Evolutionary conservation across 2,888 invertebrate genomes (phyloP), one percentile per base, ranked within the genome.

Genomic region (Sarcophaga variegata): DNA sequence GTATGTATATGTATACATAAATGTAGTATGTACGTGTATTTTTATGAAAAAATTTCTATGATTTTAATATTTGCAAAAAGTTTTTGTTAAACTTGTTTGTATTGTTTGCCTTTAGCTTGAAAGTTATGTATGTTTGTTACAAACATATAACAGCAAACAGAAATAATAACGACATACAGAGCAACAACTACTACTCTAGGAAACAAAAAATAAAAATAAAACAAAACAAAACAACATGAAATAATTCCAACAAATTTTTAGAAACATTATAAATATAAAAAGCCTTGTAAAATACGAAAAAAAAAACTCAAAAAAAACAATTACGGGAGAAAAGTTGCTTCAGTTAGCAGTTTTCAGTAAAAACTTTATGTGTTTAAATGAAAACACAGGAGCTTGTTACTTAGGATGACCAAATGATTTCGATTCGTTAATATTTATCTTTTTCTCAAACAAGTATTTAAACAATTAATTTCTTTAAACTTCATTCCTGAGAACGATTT

Each of bases 71-170:
- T 81, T 81, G 45, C 45, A 59, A 82, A 54, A 54, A 82, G 82
- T 63, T 82, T 79, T 75, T 82, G 74, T 75, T 70, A 59, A 71
- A 71, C 63, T 71, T 85, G 67, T 77, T 78, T 81, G 67, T 74
- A 27, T 70, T 85, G 74, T 85, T 85, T 82, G 79, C 75, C 75
- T 71, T 86, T 54, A 86, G 85, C 75, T 79, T 82, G 75, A 67
- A 66, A 80, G 79, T 83, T 79, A 60, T 82, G 60, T 79, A 60
- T 82, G 60, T 78, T 81, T 78, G 59, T 75, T 78, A 47, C 64
- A 14, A 82, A 82, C 82, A 82, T 71, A 54, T 45, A 60, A 63
- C 78, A 81, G 17, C 17, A 74, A 69, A 66, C 22, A 71, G 49
- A 54, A 54, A 54, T 17, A 54, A 54, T 17, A 54, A 54, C 54